Evolutionary conservation across 2,888 invertebrate species (phyloP), one percentile per base, ranked within the genome.

Genomic region (Autographa pulchrina): DNA sequence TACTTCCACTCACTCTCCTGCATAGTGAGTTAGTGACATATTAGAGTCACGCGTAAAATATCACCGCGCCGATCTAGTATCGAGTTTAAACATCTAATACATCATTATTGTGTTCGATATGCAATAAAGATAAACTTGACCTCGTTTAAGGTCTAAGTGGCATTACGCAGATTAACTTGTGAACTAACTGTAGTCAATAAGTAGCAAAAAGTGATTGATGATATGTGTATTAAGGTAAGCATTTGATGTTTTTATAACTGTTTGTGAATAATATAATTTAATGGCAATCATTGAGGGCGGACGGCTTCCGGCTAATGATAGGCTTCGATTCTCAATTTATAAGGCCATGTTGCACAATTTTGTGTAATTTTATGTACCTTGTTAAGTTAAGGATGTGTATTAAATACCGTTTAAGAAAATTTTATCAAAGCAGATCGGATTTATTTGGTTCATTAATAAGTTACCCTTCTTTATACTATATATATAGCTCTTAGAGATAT

Each of bases 1-100:
- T 16, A 59, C 65, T 82, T 72, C 62, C 70, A 60, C 43, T 11
- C 2, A 31, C 9, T 43, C n/a, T 13, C 18, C 61, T 59, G 32
- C 16, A 35, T 5, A 31, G 3, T n/a, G n/a, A n/a, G n/a, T n/a
- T n/a, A n/a, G n/a, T n/a, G 8, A 38, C 60, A 43, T 25, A 38
- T 7, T 35, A 54, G 48, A 14, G 11, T 20, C 54, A 7, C 18
- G 54, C 54, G 54, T 54, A 54, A 54, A 54, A 54, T 54, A 54
- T 54, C 54, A 54, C 54, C 54, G 54, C 18, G 2, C 11, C 54
- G 54, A 54, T 54, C 54, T 14, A 18, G 18, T 54, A 54, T 54
- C 54, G 54, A 20, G 20, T 54, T 14, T 6, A 48, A 20, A 18
- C 18, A 54, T 54, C 54, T 54, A 54, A 18, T 54, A 20, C 54